These are phyloP conservation scores for Gymnocheta viridis DNA, from an alignment of 2,888 invertebrate species.

Conservation along the genomic window DNA sequence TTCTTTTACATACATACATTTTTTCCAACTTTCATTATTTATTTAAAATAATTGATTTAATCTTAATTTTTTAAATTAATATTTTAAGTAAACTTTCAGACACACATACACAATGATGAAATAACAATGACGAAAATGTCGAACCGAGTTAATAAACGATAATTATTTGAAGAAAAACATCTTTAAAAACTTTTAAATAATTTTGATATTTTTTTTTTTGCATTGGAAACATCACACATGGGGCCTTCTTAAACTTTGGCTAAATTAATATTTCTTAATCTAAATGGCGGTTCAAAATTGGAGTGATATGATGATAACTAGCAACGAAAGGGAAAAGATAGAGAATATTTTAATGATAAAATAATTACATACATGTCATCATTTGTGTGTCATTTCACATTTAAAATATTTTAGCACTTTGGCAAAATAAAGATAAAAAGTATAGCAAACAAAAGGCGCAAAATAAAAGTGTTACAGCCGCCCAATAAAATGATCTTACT, in stretches of 20 bases:
- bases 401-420: not conserved
- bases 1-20: not conserved
- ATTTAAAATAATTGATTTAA: slow-evolving; percentile 25
- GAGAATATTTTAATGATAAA: not conserved
- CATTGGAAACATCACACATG: not conserved
- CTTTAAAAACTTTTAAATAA: not conserved
- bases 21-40: not conserved
- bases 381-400: not conserved
- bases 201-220: not conserved
- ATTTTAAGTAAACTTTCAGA: not conserved
- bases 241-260: not conserved
- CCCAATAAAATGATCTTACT: too few relatives aligned
- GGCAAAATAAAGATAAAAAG: too few relatives aligned
- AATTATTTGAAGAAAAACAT: slow-evolving; percentile 15
- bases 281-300: slow-evolving; percentile 1
- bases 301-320: not conserved
- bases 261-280: not conserved
- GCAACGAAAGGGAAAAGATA: not conserved
- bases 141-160: not conserved
- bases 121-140: not conserved
- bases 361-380: too few relatives aligned
- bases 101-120: slow-evolving; percentile 1
- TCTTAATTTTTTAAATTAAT: slow-evolving; percentile 10
- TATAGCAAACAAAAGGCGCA: too few relatives aligned
- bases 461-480: too few relatives aligned